Evolutionary conservation across 2,888 invertebrate species (phyloP), one percentile per base, ranked within the genome.

Genomic region (Halictus ligatus): DNA sequence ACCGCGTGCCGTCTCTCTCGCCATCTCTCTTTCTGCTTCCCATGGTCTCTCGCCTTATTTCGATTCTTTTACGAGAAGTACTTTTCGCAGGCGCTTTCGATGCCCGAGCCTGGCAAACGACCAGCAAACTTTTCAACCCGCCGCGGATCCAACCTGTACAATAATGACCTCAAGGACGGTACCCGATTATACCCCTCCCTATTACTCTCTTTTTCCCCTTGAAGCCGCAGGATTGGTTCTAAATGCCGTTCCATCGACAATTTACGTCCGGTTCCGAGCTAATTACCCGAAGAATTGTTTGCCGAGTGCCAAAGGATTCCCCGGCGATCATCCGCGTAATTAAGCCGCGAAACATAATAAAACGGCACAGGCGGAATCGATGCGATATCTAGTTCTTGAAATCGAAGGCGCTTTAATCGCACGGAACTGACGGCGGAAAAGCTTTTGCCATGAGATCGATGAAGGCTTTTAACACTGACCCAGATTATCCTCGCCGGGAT

Each of bases 241-340:
- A 77, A 58, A 74, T 73, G 75, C 77, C 80, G 64, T 83, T 86
- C 78, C 64, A 83, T 83, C 78, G 87, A 69, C 83, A 80, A 81
- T 83, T 87, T 80, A 76, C 78, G 86, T 69, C 78, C 73, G 71
- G 75, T 78, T 67, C 76, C 35, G 58, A 46, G 73, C 78, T 87
- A 87, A 87, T 87, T 87, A 86, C 67, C 81, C 69, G 76, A 58
- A 43, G 83, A 81, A 83, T 86, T 78, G 77, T 85, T 85, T 74
- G 81, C 81, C 79, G 58, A 75, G 7, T 50, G 80, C 80, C 80
- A 71, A 78, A 82, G 69, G 80, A 82, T 71, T 83, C 71, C 78
- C 18, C 18, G 72, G 69, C 80, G 80, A 81, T 87, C 82, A 80
- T 80, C 75, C 82, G 80, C 80, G 78, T 88, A 84, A 88, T 88